phyloP scores from a whole-genome alignment of 2,113 vertebrate genomes.

The Fukomys damarensis region DNA sequence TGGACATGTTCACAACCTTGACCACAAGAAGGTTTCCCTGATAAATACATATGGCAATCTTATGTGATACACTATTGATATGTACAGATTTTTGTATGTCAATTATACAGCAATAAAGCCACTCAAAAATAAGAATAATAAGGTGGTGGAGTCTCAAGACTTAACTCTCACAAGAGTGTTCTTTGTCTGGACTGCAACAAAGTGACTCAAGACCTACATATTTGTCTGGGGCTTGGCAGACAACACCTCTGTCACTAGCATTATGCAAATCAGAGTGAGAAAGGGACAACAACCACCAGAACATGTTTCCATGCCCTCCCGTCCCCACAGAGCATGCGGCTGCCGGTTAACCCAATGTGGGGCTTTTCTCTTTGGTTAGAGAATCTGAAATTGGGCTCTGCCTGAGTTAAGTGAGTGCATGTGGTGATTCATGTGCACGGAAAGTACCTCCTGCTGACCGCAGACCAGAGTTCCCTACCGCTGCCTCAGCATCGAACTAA shows the following conservation, averaged over 20 bases:
- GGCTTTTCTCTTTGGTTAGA: constrained; percentile 71
- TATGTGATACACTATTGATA: background rate
- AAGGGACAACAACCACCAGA: background rate
- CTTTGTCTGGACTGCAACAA: background rate
- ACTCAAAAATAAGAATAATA: background rate
- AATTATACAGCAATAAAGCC: background rate
- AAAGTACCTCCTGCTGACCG: constrained; percentile 71
- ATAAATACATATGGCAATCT: background rate
- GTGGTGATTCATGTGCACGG: constrained; percentile 15
- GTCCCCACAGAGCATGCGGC: background rate
- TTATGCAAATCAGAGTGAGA: constrained; percentile 6
- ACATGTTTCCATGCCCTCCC: background rate
- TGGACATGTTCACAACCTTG: accelerated
- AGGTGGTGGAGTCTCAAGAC: background rate
- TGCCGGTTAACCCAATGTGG: constrained; percentile 45
- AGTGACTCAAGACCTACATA: background rate
- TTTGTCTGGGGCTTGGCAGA: background rate
- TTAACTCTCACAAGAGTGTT: background rate
- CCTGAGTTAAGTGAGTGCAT: background rate
- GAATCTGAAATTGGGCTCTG: constrained; percentile 45
- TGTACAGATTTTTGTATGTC: background rate
- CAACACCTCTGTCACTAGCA: background rate
- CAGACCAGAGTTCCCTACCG: constrained; percentile 23
- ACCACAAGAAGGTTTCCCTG: background rate
- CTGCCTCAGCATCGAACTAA: background rate